Percentiles rank a stretch among this genome's conserved stretches.
Conservation (phyloP, 2,797 vertebrate species). For the Hylomyscus alleni region DNA sequence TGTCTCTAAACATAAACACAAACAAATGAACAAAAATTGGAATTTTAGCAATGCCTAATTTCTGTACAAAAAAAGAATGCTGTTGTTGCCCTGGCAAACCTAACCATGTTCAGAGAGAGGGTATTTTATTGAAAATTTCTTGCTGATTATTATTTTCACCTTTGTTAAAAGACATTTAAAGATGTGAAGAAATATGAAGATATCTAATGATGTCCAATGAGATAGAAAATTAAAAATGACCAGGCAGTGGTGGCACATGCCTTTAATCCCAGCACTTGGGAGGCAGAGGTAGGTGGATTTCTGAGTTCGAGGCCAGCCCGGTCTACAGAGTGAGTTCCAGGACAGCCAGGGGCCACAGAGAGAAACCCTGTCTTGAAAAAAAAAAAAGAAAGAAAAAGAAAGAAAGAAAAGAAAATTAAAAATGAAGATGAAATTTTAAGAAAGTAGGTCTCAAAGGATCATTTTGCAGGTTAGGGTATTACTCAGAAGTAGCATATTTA, state of each 20-base stretch:
- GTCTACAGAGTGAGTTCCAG: too few species aligned
- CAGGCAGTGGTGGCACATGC: too few species aligned
- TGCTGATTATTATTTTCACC: slow-evolving; percentile 20
- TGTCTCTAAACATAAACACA: neutral
- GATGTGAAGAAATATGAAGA: slow-evolving; percentile 36
- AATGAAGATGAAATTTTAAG: neutral
- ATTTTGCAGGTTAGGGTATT: neutral
- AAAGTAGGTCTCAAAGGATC: neutral
- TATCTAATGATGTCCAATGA: slow-evolving; percentile 1
- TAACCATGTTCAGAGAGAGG: neutral
- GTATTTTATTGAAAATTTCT: slow-evolving; percentile 56
- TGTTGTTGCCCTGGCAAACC: neutral
- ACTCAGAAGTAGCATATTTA: neutral
- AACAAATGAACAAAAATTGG: neutral
- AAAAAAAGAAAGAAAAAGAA: too few species aligned
- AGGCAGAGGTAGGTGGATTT: too few species aligned
- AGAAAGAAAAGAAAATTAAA: neutral
- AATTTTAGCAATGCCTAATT: neutral
- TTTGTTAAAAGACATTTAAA: slow-evolving; percentile 62
- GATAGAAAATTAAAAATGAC: neutral
- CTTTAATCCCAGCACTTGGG: too few species aligned
- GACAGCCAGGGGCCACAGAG: too few species aligned
- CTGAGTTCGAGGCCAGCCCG: too few species aligned
- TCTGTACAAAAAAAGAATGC: slow-evolving; percentile 32
- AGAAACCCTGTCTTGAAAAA: too few species aligned